Evolutionary conservation across 2,113 vertebrate species (phyloP).

Genomic region (Nerophis lumbriciformis): DNA sequence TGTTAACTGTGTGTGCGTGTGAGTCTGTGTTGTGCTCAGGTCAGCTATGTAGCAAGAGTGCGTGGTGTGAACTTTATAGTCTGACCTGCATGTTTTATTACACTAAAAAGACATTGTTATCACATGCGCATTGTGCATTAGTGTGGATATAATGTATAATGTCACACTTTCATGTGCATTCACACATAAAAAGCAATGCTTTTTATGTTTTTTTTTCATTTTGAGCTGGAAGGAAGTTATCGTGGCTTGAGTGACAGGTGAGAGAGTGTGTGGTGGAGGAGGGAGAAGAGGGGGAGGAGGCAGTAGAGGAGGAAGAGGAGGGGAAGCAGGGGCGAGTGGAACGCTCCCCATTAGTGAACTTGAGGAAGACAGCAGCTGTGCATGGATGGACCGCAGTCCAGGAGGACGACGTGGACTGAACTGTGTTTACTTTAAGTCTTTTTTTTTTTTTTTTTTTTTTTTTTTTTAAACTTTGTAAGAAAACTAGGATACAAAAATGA

Average conservation of each 20-base stretch:
- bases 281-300: conserved; percentile 53
- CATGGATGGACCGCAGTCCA: conserved; percentile 42
- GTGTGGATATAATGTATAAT: not conserved
- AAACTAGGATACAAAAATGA: not conserved
- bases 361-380: conserved; percentile 52
- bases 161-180: not conserved
- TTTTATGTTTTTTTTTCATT: not conserved
- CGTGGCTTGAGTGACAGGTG: conserved; percentile 50
- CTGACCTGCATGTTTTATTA: conserved; percentile 39
- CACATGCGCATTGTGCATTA: conserved; percentile 7
- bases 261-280: conserved; percentile 21
- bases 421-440: conserved; percentile 4
- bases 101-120: conserved; percentile 26
- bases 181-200: too few species aligned
- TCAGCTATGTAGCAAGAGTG: conserved; percentile 16
- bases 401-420: conserved; percentile 15
- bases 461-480: not conserved
- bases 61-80: conserved; percentile 61
- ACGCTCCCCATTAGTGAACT: conserved; percentile 51
- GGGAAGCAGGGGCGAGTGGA: conserved; percentile 53
- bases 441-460: conserved; percentile 1
- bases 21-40: conserved; percentile 18
- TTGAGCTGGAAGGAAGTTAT: not conserved
- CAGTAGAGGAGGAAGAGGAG: conserved; percentile 57
- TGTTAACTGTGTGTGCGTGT: conserved; percentile 21